A percentile compares a stretch with the other conserved stretches of the same genome.
Conservation (phyloP, 2,797 vertebrate species). For the Lemur catta region DNA sequence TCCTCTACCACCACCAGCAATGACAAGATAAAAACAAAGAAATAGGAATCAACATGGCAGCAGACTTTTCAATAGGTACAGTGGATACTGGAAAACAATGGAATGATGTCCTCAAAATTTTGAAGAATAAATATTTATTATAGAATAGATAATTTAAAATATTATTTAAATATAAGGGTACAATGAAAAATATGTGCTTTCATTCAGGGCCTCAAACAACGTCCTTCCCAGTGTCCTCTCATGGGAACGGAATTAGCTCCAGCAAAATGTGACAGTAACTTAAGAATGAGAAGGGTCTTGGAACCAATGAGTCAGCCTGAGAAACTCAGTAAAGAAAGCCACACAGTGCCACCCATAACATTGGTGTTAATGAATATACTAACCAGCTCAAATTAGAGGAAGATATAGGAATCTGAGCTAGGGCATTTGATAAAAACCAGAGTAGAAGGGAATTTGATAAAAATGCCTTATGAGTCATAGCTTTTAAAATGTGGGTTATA, state of each 20-base stretch:
- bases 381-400: not conserved
- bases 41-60: not conserved
- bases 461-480: not conserved
- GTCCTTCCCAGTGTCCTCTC: not conserved
- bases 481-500: not conserved
- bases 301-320: not conserved
- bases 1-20: not conserved
- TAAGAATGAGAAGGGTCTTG: not conserved
- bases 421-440: not conserved
- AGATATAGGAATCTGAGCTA: rapidly evolving
- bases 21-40: not conserved
- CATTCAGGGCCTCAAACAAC: not conserved
- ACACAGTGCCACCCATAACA: not conserved
- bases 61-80: not conserved
- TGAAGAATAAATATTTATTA: not conserved
- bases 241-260: not conserved
- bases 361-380: not conserved
- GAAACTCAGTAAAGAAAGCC: not conserved
- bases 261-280: not conserved
- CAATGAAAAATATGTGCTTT: not conserved
- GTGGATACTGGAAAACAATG: not conserved
- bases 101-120: not conserved
- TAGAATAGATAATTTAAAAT: not conserved
- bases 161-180: not conserved
- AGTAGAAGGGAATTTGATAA: not conserved